These are phyloP conservation scores for Clinocottus analis DNA, from an alignment of 2,113 vertebrate species.

Conservation along the genomic window DNA sequence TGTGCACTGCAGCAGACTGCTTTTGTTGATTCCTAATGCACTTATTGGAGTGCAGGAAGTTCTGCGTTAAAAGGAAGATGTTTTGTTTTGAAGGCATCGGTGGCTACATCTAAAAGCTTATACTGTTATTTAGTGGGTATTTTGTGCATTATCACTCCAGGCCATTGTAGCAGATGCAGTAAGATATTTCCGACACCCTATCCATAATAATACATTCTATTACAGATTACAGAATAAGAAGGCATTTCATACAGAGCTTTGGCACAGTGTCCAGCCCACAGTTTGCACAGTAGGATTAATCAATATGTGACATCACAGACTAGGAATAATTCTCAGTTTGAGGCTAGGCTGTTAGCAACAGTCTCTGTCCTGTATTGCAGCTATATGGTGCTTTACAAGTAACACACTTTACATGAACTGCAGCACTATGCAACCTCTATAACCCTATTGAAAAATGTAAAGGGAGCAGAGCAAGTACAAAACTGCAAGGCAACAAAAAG, in stretches of 20 bases:
- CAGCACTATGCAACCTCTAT: conserved; percentile 57
- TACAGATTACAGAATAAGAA: conserved; percentile 54
- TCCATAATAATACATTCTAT: conserved; percentile 13
- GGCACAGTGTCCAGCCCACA: conserved; percentile 51
- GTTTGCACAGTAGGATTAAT: conserved; percentile 52
- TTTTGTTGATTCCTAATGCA: conserved; percentile 11
- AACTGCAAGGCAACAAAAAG: conserved; percentile 75
- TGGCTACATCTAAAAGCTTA: conserved; percentile 56
- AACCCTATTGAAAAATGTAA: conserved; percentile 62
- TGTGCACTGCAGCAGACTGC: conserved; percentile 4
- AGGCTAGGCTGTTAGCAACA: conserved; percentile 76
- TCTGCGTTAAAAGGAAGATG: conserved; percentile 37
- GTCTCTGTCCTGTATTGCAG: conserved; percentile 80
- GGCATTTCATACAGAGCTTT: conserved; percentile 39
- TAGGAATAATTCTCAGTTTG: conserved; percentile 56
- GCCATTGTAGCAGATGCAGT: conserved; percentile 20
- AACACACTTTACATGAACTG: conserved; percentile 59
- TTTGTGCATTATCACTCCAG: conserved; percentile 55
- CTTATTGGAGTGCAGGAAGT: conserved; percentile 4
- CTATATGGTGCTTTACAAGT: conserved; percentile 65
- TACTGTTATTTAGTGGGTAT: conserved; percentile 41
- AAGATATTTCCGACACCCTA: conserved; percentile 21
- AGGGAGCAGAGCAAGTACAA: conserved; percentile 68
- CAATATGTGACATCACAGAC: conserved; percentile 65
- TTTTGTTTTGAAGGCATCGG: conserved; percentile 62